These are phyloP conservation scores for Coracias cyanogaster DNA, from an alignment of 2,797 vertebrate species.

Conservation along the genomic window DNA sequence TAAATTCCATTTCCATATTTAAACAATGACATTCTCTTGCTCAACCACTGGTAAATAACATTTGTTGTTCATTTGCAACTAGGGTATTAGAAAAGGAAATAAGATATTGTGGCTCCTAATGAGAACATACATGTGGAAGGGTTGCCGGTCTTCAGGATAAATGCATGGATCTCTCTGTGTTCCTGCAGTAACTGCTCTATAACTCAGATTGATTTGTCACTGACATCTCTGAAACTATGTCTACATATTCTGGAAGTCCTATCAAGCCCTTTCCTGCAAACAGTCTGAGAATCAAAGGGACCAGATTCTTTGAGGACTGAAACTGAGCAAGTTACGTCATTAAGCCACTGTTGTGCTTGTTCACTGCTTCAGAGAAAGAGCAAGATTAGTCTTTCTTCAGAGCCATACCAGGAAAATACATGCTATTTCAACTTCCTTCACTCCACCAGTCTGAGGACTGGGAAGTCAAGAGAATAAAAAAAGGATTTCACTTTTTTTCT, in stretches of 20 bases:
- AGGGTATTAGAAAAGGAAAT: conserved; percentile 14
- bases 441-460: neutral
- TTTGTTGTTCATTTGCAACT: conserved; percentile 40
- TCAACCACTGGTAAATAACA: neutral
- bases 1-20: conserved; percentile 32
- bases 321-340: conserved; percentile 1
- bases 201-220: neutral
- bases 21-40: conserved; percentile 8
- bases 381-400: neutral
- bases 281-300: conserved; percentile 7
- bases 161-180: neutral
- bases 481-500: neutral
- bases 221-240: conserved; percentile 21
- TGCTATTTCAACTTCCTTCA: neutral
- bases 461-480: neutral
- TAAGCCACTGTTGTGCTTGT: conserved; percentile 5
- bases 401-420: neutral
- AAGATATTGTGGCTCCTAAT: neutral
- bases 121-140: neutral
- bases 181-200: neutral
- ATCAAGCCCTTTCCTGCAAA: neutral
- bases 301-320: conserved; percentile 24
- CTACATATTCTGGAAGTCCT: neutral
- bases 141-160: neutral
- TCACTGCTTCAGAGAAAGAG: conserved; percentile 1